Conservation (phyloP, 2,113 vertebrate genomes). For the Pleuronectes platessa region DNA sequence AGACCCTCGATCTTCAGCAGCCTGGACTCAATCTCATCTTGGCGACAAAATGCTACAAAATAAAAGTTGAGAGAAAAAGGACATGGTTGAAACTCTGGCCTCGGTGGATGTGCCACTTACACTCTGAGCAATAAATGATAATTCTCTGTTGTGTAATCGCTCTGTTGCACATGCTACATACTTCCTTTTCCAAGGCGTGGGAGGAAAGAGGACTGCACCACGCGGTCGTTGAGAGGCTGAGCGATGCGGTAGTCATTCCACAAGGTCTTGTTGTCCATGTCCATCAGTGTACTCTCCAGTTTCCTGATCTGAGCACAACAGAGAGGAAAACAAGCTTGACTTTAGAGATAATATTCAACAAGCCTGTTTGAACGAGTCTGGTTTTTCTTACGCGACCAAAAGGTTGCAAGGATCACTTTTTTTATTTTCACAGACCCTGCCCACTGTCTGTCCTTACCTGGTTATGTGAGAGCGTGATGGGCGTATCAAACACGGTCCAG, state of each 20-base stretch:
- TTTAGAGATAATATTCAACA: background rate
- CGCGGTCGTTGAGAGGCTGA: slow-evolving; percentile 86
- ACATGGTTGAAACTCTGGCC: background rate
- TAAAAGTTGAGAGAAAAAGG: background rate
- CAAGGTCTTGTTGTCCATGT: slow-evolving; percentile 85
- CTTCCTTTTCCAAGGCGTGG: slow-evolving; percentile 73
- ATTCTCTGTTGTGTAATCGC: slow-evolving; percentile 3
- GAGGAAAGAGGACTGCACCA: slow-evolving; percentile 88
- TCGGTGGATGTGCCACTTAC: rapidly evolving
- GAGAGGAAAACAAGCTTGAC: background rate
- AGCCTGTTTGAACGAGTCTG: background rate
- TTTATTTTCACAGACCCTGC: too few species aligned
- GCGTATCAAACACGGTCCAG: slow-evolving; percentile 90
- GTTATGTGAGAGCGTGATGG: slow-evolving; percentile 85
- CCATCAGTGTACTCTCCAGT: slow-evolving; percentile 87
- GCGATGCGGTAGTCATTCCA: slow-evolving; percentile 86
- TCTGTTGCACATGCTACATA: slow-evolving; percentile 49
- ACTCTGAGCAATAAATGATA: background rate
- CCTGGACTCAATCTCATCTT: slow-evolving; percentile 83
- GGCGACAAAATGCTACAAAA: slow-evolving; percentile 80
- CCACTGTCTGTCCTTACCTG: slow-evolving; percentile 78
- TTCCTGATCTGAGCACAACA: slow-evolving; percentile 77
- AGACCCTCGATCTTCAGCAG: slow-evolving; percentile 81
- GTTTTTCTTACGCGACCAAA: background rate
- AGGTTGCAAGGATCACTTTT: background rate